Evolutionary conservation across 2,113 vertebrate genomes (phyloP).

Genomic region (Orientallactaga bullata): DNA sequence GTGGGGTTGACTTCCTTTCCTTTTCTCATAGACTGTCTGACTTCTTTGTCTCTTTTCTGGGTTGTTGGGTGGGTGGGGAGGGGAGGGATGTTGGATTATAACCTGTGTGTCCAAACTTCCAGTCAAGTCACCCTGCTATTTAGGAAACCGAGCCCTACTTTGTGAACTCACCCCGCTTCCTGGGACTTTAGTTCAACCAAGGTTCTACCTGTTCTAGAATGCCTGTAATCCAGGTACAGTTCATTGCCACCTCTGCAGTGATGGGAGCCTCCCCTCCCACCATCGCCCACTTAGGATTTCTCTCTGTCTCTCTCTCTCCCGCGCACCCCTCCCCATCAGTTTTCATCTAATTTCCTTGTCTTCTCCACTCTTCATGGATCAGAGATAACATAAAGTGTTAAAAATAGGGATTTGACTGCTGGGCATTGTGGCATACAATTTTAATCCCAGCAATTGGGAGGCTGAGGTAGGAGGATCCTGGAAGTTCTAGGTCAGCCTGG

Average conservation of each 20-base stretch:
- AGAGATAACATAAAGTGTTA: conserved; percentile 43
- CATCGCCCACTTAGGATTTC: neutral
- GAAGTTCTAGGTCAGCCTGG: too few relatives aligned
- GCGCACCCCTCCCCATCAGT: neutral
- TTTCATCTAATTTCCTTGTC: conserved; percentile 19
- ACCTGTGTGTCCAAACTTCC: neutral
- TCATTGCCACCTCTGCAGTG: neutral
- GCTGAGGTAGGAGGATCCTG: neutral
- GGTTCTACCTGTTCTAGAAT: neutral
- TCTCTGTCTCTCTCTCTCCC: neutral
- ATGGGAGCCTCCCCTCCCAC: neutral
- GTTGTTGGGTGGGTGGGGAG: neutral
- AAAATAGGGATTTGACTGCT: conserved; percentile 1
- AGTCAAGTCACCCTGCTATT: neutral
- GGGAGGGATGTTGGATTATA: neutral
- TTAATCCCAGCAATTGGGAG: neutral
- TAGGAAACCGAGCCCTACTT: conserved; percentile 24
- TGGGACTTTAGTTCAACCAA: neutral
- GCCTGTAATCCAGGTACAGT: neutral
- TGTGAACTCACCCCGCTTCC: neutral
- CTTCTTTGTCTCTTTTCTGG: conserved; percentile 56
- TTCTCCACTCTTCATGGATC: neutral
- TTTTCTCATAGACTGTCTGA: neutral
- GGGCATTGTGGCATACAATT: too few relatives aligned
- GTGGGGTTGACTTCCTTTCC: neutral